Percentiles rank a stretch among this genome's conserved stretches.
Conservation (phyloP, 2,113 vertebrate species). For the Cariama cristata region DNA sequence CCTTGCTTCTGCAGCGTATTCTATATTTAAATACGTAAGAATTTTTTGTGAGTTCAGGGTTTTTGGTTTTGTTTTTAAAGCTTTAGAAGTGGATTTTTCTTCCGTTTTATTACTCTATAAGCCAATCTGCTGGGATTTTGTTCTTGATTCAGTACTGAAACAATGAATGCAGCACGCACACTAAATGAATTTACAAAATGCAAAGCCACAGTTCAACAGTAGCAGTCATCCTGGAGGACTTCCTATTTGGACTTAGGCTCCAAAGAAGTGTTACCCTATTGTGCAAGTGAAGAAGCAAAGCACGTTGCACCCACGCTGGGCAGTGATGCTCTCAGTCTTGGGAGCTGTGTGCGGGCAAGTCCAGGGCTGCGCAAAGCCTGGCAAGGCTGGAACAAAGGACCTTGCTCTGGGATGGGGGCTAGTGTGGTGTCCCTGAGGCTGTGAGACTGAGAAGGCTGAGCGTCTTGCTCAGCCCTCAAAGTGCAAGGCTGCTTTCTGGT, state of each 20-base stretch:
- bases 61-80: not conserved
- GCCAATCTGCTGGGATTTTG: not conserved
- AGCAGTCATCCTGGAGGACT: not conserved
- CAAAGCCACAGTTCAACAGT: not conserved
- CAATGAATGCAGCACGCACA: not conserved
- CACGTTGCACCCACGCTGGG: rapidly evolving
- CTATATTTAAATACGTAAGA: not conserved
- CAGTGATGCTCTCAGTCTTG: not conserved
- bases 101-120: not conserved
- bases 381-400: not conserved
- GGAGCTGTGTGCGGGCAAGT: not conserved
- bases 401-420: rapidly evolving
- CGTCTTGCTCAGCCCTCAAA: not conserved
- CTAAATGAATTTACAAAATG: not conserved
- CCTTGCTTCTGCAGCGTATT: not conserved
- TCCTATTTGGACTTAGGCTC: not conserved
- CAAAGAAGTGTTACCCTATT: not conserved
- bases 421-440: not conserved
- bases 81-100: not conserved
- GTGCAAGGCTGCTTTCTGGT: not conserved
- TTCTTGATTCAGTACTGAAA: not conserved
- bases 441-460: not conserved
- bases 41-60: not conserved
- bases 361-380: not conserved
- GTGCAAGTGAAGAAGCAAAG: not conserved